Evolutionary conservation across 2,888 invertebrate species (phyloP).

Genomic region (Cenopis cana): DNA sequence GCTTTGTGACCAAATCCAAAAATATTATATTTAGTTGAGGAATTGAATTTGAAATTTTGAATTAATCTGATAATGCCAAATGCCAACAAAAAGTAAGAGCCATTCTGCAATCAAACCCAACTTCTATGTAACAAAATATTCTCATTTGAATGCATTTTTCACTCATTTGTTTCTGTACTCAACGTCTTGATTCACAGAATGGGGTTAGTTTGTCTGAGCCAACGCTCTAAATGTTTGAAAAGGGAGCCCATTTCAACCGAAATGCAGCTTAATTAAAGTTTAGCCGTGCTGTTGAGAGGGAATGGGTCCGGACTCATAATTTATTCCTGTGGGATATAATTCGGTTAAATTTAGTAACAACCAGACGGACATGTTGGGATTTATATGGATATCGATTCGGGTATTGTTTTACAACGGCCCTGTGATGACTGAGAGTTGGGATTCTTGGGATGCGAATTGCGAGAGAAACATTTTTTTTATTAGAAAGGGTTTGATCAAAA

Average conservation of each 20-base stretch:
- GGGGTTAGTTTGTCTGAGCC: conserved; percentile 37
- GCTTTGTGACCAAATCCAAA: too few relatives aligned
- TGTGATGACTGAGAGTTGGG: conserved; percentile 7
- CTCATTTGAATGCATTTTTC: conserved; percentile 26
- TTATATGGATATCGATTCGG: conserved; percentile 50
- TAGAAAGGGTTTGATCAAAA: too few relatives aligned
- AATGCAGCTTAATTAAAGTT: conserved; percentile 81
- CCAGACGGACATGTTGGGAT: conserved; percentile 66
- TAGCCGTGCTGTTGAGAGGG: conserved; percentile 72
- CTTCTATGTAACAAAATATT: conserved; percentile 30
- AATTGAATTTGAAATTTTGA: neutral
- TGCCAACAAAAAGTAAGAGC: neutral
- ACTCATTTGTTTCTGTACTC: conserved; percentile 29
- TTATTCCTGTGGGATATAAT: conserved; percentile 78
- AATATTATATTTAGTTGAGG: neutral
- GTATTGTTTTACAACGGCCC: conserved; percentile 27
- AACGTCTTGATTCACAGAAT: conserved; percentile 43
- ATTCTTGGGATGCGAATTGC: neutral
- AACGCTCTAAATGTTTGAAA: conserved; percentile 70
- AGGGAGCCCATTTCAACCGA: conserved; percentile 72
- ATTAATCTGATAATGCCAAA: neutral
- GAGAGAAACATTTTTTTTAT: neutral
- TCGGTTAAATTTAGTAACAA: conserved; percentile 75
- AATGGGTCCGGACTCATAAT: conserved; percentile 75
- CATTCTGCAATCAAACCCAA: conserved; percentile 11